phyloP scores from a whole-genome alignment of 2,113 vertebrate genomes.

The Rhabdomys dilectus region DNA sequence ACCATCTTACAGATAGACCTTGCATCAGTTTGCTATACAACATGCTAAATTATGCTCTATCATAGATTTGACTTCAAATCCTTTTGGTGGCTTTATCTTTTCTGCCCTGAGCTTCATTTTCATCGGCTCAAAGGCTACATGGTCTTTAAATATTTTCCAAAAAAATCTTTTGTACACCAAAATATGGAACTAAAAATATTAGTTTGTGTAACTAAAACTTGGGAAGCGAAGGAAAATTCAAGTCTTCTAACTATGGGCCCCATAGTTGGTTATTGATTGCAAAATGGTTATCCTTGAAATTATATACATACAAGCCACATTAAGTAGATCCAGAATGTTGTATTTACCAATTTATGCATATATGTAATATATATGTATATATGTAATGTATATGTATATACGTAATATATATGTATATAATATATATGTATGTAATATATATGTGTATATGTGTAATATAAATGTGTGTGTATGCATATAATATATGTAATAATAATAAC shows the following conservation, averaged over 20 bases:
- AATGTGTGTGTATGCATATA: no score
- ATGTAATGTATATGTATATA: no score
- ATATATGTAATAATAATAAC: not conserved
- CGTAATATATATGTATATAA: no score
- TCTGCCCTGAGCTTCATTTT: not conserved
- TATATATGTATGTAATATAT: not conserved
- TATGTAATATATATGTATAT: not conserved
- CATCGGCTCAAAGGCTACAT: not conserved
- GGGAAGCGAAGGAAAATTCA: not conserved
- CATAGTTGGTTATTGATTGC: not conserved
- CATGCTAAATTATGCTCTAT: not conserved
- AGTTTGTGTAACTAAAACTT: not conserved
- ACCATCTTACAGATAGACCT: not conserved
- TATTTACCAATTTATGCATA: not conserved
- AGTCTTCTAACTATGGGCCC: not conserved
- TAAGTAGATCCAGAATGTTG: not conserved
- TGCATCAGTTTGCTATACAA: not conserved
- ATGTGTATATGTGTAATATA: no score
- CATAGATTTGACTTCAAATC: not conserved
- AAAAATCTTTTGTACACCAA: not conserved
- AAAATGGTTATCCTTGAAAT: not conserved
- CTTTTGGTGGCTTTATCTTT: not conserved
- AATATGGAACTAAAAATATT: not conserved
- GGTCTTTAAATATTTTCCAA: not conserved
- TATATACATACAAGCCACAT: not conserved